Conservation (phyloP, 2,888 invertebrate species). For the Phortica magna region DNA sequence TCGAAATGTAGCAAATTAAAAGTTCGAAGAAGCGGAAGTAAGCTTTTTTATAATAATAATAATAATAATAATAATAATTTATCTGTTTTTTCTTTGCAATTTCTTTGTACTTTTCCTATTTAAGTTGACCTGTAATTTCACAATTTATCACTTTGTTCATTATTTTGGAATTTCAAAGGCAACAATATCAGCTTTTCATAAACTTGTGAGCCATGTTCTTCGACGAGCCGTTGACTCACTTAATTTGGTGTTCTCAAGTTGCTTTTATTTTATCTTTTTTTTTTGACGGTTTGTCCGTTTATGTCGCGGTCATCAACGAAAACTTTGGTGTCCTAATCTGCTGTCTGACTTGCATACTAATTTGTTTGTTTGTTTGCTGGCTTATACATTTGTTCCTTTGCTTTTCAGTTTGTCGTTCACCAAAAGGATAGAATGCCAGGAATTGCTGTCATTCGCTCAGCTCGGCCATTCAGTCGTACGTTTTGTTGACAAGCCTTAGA, state of each 20-base stretch:
- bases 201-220: not conserved
- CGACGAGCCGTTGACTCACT: not conserved
- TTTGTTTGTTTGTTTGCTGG: slow-evolving; percentile 44
- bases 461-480: slow-evolving; percentile 29
- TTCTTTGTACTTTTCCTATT: slow-evolving; percentile 4
- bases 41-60: no score
- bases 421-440: not conserved
- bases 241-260: not conserved
- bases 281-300: slow-evolving; percentile 55
- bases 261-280: not conserved
- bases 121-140: not conserved
- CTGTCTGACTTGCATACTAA: slow-evolving; percentile 71
- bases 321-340: slow-evolving; percentile 73
- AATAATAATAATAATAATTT: no score
- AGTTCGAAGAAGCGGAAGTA: not conserved
- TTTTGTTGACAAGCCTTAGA: slow-evolving; percentile 70
- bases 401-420: not conserved
- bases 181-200: not conserved
- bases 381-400: not conserved
- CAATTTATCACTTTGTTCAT: not conserved
- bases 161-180: slow-evolving; percentile 12
- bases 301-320: slow-evolving; percentile 48
- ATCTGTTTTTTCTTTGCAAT: not conserved
- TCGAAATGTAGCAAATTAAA: not conserved
- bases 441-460: not conserved